Evolutionary conservation across 1,140 invertebrate species (phyloP).

Genomic region (Anoplolepis gracilipes): DNA sequence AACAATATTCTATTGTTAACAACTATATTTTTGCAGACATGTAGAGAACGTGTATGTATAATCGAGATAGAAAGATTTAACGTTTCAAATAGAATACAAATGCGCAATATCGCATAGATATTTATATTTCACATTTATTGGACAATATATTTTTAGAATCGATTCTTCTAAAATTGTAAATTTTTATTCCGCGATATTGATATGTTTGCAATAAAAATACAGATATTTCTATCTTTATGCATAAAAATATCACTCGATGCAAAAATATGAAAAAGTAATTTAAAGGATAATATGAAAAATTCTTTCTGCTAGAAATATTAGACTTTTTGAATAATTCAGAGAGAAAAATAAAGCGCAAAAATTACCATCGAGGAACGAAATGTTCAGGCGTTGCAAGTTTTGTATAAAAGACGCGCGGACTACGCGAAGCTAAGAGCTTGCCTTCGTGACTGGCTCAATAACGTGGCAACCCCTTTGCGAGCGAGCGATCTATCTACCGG

Average conservation of each 20-base stretch:
- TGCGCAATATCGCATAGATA: background rate
- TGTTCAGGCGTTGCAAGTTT: background rate
- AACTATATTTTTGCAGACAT: background rate
- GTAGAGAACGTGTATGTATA: background rate
- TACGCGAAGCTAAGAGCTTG: conserved; percentile 25
- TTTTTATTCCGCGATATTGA: background rate
- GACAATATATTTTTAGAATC: background rate
- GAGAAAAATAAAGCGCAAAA: background rate
- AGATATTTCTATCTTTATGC: background rate
- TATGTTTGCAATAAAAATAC: background rate
- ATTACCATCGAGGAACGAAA: background rate
- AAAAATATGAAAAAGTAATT: background rate
- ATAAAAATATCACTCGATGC: background rate
- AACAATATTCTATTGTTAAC: background rate
- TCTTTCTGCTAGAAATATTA: background rate
- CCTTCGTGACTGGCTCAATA: conserved; percentile 66
- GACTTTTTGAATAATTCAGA: background rate
- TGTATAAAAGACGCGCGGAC: conserved; percentile 2
- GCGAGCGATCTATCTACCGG: conserved; percentile 17
- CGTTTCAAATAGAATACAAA: background rate
- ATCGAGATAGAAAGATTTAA: background rate
- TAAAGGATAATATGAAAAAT: background rate
- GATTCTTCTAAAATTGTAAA: background rate
- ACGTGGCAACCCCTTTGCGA: conserved; percentile 30
- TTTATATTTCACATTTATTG: background rate